Base-by-base conservation (phyloP, 2,797 vertebrate species). In the Siniperca obscura region DNA sequence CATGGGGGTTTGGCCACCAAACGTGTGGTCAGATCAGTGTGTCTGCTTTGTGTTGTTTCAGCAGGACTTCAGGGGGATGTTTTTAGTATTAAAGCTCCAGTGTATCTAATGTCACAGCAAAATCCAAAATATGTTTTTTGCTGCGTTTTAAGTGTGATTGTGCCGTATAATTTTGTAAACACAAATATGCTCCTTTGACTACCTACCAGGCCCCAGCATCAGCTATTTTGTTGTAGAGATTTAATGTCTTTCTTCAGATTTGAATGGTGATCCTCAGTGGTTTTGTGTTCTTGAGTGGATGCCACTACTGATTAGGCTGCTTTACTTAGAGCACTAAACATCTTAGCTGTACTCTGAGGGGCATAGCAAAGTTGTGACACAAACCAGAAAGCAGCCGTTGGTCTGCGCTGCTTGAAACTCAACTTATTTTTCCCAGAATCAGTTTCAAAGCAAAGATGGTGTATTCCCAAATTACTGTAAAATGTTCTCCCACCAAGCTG, bases 211-310 rank as follows among this genome's bases (percentile, higher is more conserved):
- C 62, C 27, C 2, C 27, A 67, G 73, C 44, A 52, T 80, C 52
- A 74, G 74, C 74, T 84, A 60, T 80, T 81, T 82, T 84, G 68
- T 85, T 76, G 62, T 69, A 70, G 71, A 87, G 80, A 83, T 81
- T 71, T 87, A 62, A 87, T 85, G 78, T 87, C 72, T 87, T 86
- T 85, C 57, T 86, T 74, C 67, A 79, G 50, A 81, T 75, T 73
- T 85, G 42, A 85, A 53, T 2, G 7, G 66, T 61, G 78, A 82
- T 85, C 77, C 78, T 82, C 48, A 10, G 85, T 55, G 90, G 91
- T 76, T 91, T 87, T 81, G 82, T 89, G 85, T 89, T 91, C 83
- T 88, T 86, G 85, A 91, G 71, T 69, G 81, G 77, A 90, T 86
- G 83, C 90, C 91, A 83, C 34, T 52, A 64, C 86, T 82, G 82